These are phyloP conservation scores for Benitochromis conjunctus DNA, from an alignment of 2,113 vertebrate species.

Conservation along the genomic window DNA sequence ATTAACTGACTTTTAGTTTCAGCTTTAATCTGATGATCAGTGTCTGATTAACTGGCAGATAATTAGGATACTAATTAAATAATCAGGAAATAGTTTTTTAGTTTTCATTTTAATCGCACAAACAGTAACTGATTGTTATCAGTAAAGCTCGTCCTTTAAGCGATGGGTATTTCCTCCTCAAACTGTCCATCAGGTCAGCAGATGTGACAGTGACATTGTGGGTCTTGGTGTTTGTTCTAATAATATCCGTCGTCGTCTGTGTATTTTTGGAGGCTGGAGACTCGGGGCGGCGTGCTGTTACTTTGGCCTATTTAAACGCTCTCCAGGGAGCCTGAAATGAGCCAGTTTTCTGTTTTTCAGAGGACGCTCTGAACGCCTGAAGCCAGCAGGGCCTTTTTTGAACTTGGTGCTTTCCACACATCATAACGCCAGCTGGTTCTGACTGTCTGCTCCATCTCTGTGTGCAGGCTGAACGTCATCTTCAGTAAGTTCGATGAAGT, in stretches of 20 bases:
- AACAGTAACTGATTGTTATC: not conserved
- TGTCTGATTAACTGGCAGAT: not conserved
- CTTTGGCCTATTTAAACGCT: not conserved
- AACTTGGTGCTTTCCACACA: not conserved
- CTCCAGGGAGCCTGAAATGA: not conserved
- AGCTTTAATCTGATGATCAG: not conserved
- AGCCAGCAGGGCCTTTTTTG: not conserved
- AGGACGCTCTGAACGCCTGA: not conserved
- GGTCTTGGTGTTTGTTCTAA: not conserved
- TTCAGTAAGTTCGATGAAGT: constrained; percentile 96
- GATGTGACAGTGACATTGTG: not conserved
- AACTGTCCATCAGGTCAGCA: not conserved
- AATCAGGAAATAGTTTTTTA: not conserved
- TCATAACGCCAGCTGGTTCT: not conserved
- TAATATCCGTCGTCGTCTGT: not conserved
- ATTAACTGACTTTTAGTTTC: not conserved
- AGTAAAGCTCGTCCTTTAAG: not conserved
- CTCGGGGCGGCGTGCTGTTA: not conserved
- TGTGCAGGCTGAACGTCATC: constrained; percentile 90
- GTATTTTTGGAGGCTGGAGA: constrained; percentile 11
- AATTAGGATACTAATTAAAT: not conserved
- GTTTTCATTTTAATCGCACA: not conserved
- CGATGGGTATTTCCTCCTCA: not conserved
- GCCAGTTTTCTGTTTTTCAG: not conserved
- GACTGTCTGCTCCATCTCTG: not conserved